Conservation (phyloP, 2,797 vertebrate genomes). For the Pogonophryne albipinna region DNA sequence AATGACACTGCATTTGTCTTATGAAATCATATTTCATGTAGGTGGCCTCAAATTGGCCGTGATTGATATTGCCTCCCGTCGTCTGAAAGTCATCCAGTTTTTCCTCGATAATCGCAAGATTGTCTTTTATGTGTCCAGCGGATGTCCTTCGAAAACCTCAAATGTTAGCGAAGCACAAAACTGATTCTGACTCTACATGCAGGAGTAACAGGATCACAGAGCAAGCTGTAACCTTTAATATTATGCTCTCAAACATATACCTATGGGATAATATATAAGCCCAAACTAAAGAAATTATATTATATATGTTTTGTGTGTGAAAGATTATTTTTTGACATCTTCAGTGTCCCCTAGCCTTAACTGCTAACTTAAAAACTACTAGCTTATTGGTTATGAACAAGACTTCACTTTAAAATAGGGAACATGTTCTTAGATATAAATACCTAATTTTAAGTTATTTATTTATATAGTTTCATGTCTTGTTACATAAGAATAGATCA, state of each 20-base stretch:
- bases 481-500: too few species aligned
- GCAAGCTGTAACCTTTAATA: background rate
- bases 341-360: background rate
- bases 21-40: conserved; percentile 93
- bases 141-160: conserved; percentile 79
- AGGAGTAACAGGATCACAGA: background rate
- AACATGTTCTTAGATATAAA: too few species aligned
- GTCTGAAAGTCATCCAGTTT: conserved; percentile 87
- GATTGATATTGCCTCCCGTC: conserved; percentile 88
- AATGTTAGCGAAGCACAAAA: conserved; percentile 46
- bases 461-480: too few species aligned
- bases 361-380: background rate
- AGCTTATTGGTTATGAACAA: too few species aligned
- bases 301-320: background rate
- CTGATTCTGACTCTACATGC: conserved; percentile 19
- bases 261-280: background rate
- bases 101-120: conserved; percentile 85
- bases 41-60: conserved; percentile 89
- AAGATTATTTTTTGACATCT: too few species aligned
- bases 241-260: background rate
- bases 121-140: conserved; percentile 82
- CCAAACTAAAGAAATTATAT: background rate
- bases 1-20: conserved; percentile 92
- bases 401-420: too few species aligned
- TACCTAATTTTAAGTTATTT: too few species aligned